These are phyloP conservation scores for Terrapene triunguis DNA, from an alignment of 2,113 vertebrate genomes.

Conservation along the genomic window DNA sequence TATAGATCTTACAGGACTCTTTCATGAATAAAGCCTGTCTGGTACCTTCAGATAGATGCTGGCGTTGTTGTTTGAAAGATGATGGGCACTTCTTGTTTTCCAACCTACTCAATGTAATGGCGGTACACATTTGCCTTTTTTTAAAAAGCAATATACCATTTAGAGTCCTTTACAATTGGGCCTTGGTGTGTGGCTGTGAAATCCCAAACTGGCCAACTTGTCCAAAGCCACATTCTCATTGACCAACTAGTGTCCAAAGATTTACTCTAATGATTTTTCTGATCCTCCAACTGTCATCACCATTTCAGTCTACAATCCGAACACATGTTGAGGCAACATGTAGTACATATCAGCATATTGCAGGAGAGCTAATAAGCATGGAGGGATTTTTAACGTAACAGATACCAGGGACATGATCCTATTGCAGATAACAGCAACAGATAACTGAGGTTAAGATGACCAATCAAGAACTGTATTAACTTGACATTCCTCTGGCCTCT, in stretches of 20 bases:
- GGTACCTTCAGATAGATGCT: neutral
- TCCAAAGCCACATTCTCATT: neutral
- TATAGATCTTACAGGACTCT: neutral
- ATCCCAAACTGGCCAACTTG: neutral
- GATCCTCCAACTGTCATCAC: neutral
- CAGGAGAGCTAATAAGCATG: neutral
- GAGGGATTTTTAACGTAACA: neutral
- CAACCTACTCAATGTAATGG: neutral
- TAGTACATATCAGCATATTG: neutral
- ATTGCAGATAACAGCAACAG: neutral
- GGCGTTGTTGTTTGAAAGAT: neutral
- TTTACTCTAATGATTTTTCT: neutral
- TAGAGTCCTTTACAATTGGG: too few relatives aligned
- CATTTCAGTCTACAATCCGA: neutral
- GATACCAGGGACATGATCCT: neutral
- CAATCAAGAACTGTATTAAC: neutral
- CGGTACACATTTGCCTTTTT: neutral
- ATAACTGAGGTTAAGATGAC: neutral
- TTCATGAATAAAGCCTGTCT: neutral
- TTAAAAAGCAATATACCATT: neutral
- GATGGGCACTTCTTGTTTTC: neutral
- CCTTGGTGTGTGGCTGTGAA: neutral
- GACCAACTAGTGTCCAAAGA: fast-evolving
- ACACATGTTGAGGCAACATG: neutral
- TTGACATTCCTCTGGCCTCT: neutral